These are phyloP conservation scores for Drosophila paulistorum DNA, from an alignment of 1,140 invertebrate species.

Conservation along the genomic window DNA sequence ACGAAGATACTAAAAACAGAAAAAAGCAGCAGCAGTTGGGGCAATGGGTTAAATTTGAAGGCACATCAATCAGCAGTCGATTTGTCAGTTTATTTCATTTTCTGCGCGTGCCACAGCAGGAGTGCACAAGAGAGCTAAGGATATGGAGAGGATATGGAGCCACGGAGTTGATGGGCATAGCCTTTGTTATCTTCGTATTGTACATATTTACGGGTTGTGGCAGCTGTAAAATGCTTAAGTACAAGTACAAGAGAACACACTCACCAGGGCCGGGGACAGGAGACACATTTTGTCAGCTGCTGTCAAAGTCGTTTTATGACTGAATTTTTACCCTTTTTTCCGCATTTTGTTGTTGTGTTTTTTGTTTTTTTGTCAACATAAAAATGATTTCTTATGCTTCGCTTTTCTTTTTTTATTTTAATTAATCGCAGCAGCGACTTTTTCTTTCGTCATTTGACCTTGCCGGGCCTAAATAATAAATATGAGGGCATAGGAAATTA, in stretches of 20 bases:
- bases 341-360: not conserved
- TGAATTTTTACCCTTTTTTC: conserved; percentile 3
- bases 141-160: not conserved
- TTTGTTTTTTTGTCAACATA: not conserved
- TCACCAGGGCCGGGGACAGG: not conserved
- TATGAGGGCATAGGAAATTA: conserved; percentile 5
- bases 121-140: not conserved
- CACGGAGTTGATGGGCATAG: not conserved
- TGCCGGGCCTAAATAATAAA: conserved; percentile 3
- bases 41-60: conserved; percentile 34
- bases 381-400: not conserved
- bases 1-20: not conserved
- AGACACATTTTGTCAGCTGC: not conserved
- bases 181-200: conserved; percentile 34
- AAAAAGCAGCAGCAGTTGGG: conserved; percentile 17
- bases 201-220: conserved; percentile 35
- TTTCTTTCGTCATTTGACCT: conserved; percentile 5
- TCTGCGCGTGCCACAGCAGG: conserved; percentile 7
- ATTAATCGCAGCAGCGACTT: conserved; percentile 10
- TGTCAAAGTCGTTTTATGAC: conserved; percentile 12
- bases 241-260: conserved; percentile 10
- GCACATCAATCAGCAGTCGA: conserved; percentile 68
- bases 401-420: not conserved
- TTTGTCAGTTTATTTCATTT: conserved; percentile 46
- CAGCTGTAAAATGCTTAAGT: conserved; percentile 20